A percentile compares a stretch with the other conserved stretches of the same genome.
These are phyloP conservation scores for Danio jaintianensis DNA, from an alignment of 2,797 vertebrate genomes.

Conservation along the genomic window DNA sequence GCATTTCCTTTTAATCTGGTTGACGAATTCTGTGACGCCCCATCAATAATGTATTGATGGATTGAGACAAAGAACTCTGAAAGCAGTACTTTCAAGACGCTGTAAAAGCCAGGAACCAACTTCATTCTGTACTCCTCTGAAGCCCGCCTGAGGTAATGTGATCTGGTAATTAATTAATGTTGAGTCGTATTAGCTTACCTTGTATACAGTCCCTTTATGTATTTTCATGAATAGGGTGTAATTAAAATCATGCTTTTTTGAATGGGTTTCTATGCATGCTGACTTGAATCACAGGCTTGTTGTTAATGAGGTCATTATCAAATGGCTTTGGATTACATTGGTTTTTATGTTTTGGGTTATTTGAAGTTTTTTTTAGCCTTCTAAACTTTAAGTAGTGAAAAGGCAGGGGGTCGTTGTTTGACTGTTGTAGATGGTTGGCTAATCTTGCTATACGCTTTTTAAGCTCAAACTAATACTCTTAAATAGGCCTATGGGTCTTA, in stretches of 20 bases:
- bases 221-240: slow-evolving; percentile 57
- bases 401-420: slow-evolving; percentile 33
- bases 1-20: slow-evolving; percentile 1
- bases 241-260: slow-evolving; percentile 64
- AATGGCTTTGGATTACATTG: slow-evolving; percentile 64
- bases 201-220: slow-evolving; percentile 53
- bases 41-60: slow-evolving; percentile 30
- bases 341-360: slow-evolving; percentile 62
- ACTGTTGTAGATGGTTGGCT: slow-evolving; percentile 17
- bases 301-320: slow-evolving; percentile 67
- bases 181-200: slow-evolving; percentile 42
- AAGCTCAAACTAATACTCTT: slow-evolving; percentile 27
- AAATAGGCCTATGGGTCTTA: background rate
- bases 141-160: slow-evolving; percentile 38
- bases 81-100: slow-evolving; percentile 4
- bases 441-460: slow-evolving; percentile 7
- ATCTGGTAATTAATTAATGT: slow-evolving; percentile 51
- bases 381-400: slow-evolving; percentile 37
- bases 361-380: slow-evolving; percentile 58
- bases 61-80: slow-evolving; percentile 14
- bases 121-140: background rate
- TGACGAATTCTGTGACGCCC: slow-evolving; percentile 4
- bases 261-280: slow-evolving; percentile 38
- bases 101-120: slow-evolving; percentile 16
- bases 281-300: slow-evolving; percentile 60